These are phyloP conservation scores for Neomonachus schauinslandi DNA, from an alignment of 2,113 vertebrate species.

Conservation along the genomic window DNA sequence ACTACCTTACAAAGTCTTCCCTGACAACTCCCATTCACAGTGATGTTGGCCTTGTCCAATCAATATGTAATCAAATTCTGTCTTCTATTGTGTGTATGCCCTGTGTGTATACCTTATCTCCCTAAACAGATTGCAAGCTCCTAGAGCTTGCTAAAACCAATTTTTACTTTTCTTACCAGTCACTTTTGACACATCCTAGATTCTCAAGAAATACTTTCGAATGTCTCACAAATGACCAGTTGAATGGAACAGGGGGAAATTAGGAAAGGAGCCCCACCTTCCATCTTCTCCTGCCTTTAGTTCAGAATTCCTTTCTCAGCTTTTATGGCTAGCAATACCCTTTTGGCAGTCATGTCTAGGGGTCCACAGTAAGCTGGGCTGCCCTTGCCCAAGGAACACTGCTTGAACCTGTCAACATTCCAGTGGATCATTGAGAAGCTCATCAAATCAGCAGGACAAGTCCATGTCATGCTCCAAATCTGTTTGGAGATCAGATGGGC, in stretches of 20 bases:
- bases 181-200: background rate
- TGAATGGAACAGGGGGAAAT: background rate
- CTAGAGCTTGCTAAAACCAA: background rate
- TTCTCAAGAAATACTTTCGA: constrained; percentile 35
- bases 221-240: background rate
- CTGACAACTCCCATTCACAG: background rate
- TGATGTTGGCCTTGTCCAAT: constrained; percentile 19
- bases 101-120: background rate
- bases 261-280: background rate
- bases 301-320: background rate
- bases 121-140: background rate
- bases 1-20: constrained; percentile 29
- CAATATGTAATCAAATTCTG: constrained; percentile 37
- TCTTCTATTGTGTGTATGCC: constrained; percentile 25
- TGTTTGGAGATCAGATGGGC: background rate
- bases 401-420: background rate
- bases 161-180: constrained; percentile 28
- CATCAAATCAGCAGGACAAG: background rate
- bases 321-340: background rate
- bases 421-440: background rate
- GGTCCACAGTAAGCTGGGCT: background rate
- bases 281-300: background rate
- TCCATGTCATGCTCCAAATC: background rate
- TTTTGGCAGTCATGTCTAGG: background rate
- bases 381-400: background rate